These are phyloP conservation scores for Disparrhopalites patrizii DNA, from an alignment of 2,888 invertebrate genomes.

Conservation along the genomic window DNA sequence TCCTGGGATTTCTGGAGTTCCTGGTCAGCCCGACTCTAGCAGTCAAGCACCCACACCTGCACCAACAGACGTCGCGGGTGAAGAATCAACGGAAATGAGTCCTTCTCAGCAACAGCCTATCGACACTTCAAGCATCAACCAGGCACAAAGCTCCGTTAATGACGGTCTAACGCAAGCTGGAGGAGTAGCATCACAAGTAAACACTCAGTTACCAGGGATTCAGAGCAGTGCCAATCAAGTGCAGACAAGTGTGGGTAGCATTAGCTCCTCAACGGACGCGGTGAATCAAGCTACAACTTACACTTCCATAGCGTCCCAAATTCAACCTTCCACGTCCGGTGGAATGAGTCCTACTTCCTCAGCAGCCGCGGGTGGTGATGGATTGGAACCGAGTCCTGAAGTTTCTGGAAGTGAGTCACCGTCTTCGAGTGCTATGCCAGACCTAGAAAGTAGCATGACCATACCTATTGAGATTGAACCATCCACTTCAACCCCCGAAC, in stretches of 20 bases:
- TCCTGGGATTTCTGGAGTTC: not conserved
- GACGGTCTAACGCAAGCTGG: no score
- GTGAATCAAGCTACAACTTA: not conserved
- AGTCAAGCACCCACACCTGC: no score
- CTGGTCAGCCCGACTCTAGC: not conserved
- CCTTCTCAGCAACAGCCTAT: not conserved
- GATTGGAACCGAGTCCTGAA: slow-evolving; percentile 15
- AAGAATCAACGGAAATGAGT: not conserved
- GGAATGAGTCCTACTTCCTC: slow-evolving; percentile 1
- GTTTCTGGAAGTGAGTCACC: not conserved
- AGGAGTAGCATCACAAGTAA: slow-evolving; percentile 10
- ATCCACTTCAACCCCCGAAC: slow-evolving; percentile 17
- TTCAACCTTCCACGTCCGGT: slow-evolving; percentile 13
- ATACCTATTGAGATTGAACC: not conserved
- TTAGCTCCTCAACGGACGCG: not conserved
- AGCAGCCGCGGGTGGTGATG: not conserved
- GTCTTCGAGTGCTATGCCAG: not conserved
- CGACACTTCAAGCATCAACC: not conserved
- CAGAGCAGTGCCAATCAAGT: slow-evolving; percentile 2
- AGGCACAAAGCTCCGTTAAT: no score
- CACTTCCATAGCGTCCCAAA: not conserved
- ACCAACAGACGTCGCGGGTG: not conserved
- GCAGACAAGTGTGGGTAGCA: not conserved
- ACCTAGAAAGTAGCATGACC: slow-evolving; percentile 25
- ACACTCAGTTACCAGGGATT: slow-evolving; percentile 13